Evolutionary conservation across 2,797 vertebrate genomes (phyloP).

Genomic region (Lerista edwardsae): DNA sequence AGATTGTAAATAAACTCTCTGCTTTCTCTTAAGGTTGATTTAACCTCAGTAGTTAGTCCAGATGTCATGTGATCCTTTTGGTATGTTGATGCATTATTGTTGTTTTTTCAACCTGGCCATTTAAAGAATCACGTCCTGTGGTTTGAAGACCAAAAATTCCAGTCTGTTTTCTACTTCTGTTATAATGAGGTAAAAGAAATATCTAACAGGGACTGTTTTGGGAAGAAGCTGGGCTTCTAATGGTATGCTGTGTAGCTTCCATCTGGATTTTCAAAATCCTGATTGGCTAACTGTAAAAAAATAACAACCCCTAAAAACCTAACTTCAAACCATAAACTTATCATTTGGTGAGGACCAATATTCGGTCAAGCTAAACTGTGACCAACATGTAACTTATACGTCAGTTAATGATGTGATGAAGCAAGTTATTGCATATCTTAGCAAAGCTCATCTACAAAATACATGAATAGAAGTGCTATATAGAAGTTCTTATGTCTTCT

Average conservation of each 20-base stretch:
- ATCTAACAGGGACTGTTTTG: slow-evolving; percentile 7
- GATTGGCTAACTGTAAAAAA: background rate
- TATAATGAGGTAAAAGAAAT: slow-evolving; percentile 13
- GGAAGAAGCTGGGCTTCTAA: slow-evolving; percentile 3
- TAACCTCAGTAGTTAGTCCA: slow-evolving; percentile 65
- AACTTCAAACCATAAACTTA: background rate
- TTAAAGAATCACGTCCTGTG: slow-evolving; percentile 31
- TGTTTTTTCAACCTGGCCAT: slow-evolving; percentile 15
- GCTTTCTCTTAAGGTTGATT: slow-evolving; percentile 57
- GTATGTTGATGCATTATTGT: slow-evolving; percentile 2
- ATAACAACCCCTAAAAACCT: background rate
- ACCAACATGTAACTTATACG: background rate
- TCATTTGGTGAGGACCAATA: slow-evolving; percentile 1
- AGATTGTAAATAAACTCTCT: slow-evolving; percentile 48
- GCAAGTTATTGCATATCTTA: background rate
- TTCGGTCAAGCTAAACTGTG: background rate
- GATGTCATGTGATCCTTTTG: slow-evolving; percentile 42
- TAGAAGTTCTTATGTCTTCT: background rate
- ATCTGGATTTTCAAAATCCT: slow-evolving; percentile 16
- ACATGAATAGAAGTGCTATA: slow-evolving; percentile 1
- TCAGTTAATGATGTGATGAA: slow-evolving; percentile 23
- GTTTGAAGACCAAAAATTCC: slow-evolving; percentile 19
- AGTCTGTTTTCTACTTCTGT: background rate
- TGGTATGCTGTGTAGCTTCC: background rate
- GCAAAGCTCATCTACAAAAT: slow-evolving; percentile 2